Percentiles rank a stretch among this genome's conserved stretches.
phyloP scores from a whole-genome alignment of 2,888 invertebrate genomes.

The Aricia artaxerxes region DNA sequence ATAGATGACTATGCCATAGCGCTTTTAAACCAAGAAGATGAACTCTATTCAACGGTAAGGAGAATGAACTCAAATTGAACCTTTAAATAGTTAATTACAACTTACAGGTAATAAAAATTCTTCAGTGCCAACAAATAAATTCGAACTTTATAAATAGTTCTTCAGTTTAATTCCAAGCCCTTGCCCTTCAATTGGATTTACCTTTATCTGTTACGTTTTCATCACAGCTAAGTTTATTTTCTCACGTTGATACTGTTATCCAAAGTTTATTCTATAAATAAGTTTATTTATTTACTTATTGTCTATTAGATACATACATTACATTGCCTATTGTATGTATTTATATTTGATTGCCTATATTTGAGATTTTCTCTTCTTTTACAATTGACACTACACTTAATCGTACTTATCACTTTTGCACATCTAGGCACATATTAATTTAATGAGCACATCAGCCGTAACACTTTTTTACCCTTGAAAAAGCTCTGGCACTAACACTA shows the following conservation, averaged over 20 bases:
- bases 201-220: slow-evolving; percentile 23
- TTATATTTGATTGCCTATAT: neutral
- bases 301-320: too few relatives aligned
- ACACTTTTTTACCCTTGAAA: neutral
- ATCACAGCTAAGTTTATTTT: slow-evolving; percentile 29
- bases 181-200: slow-evolving; percentile 28
- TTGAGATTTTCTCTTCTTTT: neutral
- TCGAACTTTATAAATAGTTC: neutral
- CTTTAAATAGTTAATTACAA: neutral
- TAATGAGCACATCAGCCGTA: neutral
- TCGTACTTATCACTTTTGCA: neutral
- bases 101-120: neutral
- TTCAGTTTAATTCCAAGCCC: neutral
- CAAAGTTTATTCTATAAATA: neutral
- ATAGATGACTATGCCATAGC: neutral
- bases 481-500: neutral
- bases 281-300: neutral
- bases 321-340: too few relatives aligned
- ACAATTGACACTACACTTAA: neutral
- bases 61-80: neutral
- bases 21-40: neutral
- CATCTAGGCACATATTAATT: neutral
- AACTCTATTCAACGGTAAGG: neutral
- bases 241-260: slow-evolving; percentile 19
- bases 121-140: neutral